phyloP scores from a whole-genome alignment of 1,140 invertebrate genomes.

The Muscidifurax raptorellus region DNA sequence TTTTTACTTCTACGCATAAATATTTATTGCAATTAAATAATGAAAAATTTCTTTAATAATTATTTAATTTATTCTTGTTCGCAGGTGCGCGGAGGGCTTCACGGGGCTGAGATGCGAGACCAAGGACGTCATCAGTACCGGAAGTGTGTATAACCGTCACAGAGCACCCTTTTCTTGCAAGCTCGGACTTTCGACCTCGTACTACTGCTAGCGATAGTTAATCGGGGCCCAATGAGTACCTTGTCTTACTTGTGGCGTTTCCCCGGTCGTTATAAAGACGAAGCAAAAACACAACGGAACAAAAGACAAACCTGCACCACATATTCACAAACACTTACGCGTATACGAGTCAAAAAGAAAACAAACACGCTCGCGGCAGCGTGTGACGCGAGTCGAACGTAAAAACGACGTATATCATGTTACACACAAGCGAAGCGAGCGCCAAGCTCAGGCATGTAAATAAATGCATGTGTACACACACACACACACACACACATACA shows the following conservation, averaged over 20 bases:
- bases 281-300: constrained; percentile 3
- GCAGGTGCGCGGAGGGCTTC: constrained; percentile 89
- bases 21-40: not conserved
- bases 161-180: constrained; percentile 78
- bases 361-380: not conserved
- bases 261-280: constrained; percentile 46
- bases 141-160: constrained; percentile 80
- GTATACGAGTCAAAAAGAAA: constrained; percentile 1
- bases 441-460: not conserved
- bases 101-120: constrained; percentile 88
- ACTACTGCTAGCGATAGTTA: constrained; percentile 78
- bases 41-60: not conserved
- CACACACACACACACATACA: no score
- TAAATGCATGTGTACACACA: constrained; percentile 13
- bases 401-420: not conserved
- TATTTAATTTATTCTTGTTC: constrained; percentile 63
- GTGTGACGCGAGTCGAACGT: constrained; percentile 2
- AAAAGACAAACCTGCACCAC: not conserved
- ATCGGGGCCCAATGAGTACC: constrained; percentile 70
- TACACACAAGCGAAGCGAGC: not conserved
- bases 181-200: constrained; percentile 78
- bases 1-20: not conserved
- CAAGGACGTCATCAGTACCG: constrained; percentile 82
- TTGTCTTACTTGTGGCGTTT: constrained; percentile 65
- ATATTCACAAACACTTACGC: not conserved